These are phyloP conservation scores for Cercopithecus mona DNA, from an alignment of 2,113 vertebrate species.

Conservation along the genomic window DNA sequence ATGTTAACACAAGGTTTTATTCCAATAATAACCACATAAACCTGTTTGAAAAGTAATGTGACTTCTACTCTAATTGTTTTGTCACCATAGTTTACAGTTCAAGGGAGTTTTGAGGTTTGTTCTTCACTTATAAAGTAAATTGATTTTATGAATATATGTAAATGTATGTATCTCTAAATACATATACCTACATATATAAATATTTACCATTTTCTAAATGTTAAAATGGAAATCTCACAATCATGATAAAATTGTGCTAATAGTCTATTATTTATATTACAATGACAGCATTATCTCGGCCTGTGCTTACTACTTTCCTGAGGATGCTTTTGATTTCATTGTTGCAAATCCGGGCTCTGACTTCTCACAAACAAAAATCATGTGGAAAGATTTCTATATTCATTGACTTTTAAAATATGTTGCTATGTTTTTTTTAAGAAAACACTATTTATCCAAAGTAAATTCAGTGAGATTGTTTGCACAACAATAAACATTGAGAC, in stretches of 20 bases:
- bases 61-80: slow-evolving; percentile 50
- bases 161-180: neutral
- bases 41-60: slow-evolving; percentile 43
- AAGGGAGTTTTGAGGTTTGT: slow-evolving; percentile 4
- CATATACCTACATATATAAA: neutral
- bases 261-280: neutral
- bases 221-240: slow-evolving; percentile 11
- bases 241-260: slow-evolving; percentile 18
- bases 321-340: neutral
- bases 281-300: neutral
- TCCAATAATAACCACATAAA: slow-evolving; percentile 48
- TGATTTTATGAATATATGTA: neutral
- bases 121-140: slow-evolving; percentile 26
- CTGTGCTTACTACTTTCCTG: neutral
- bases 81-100: neutral
- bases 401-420: neutral
- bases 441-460: neutral
- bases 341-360: neutral
- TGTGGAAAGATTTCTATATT: neutral
- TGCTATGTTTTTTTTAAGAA: neutral
- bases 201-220: neutral
- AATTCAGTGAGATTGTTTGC: neutral
- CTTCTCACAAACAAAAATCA: neutral
- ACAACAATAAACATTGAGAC: neutral
- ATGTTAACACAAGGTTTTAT: slow-evolving; percentile 39